A percentile compares a stretch with the other conserved stretches of the same genome.
These are phyloP conservation scores for Sarcoramphus papa DNA, from an alignment of 2,797 vertebrate genomes.

Conservation along the genomic window DNA sequence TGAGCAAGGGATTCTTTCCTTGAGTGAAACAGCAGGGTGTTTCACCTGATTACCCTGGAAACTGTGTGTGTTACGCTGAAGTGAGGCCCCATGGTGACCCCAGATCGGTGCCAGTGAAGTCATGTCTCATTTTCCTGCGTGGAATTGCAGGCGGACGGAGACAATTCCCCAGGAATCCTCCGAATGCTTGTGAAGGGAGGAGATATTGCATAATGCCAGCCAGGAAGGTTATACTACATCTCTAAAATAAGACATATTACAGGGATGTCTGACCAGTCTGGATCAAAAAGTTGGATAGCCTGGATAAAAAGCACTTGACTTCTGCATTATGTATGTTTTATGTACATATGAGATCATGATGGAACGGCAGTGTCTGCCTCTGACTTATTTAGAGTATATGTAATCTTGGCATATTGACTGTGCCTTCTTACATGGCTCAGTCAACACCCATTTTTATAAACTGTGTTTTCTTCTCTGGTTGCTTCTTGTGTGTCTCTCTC, in stretches of 20 bases:
- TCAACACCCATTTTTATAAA: background rate
- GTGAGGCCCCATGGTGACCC: background rate
- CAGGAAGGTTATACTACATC: background rate
- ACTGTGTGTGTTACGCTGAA: background rate
- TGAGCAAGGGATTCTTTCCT: background rate
- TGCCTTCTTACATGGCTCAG: background rate
- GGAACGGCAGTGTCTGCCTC: background rate
- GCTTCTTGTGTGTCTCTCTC: background rate
- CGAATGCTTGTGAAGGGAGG: background rate
- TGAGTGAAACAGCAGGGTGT: background rate
- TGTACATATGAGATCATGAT: conserved; percentile 1
- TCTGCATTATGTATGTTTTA: background rate
- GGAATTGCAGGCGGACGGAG: background rate
- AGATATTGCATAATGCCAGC: conserved; percentile 6
- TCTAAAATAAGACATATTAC: conserved; percentile 19
- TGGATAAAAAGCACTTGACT: background rate
- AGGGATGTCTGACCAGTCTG: background rate
- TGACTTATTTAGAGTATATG: background rate
- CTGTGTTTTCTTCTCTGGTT: background rate
- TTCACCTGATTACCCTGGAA: background rate
- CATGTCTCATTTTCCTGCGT: background rate
- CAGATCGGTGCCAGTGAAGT: conserved; percentile 5
- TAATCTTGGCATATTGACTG: background rate
- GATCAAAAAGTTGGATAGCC: background rate
- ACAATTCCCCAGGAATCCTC: background rate